A percentile compares a stretch with the other conserved stretches of the same genome.
Conservation (phyloP, 2,797 vertebrate genomes). For the Spinus pinus region DNA sequence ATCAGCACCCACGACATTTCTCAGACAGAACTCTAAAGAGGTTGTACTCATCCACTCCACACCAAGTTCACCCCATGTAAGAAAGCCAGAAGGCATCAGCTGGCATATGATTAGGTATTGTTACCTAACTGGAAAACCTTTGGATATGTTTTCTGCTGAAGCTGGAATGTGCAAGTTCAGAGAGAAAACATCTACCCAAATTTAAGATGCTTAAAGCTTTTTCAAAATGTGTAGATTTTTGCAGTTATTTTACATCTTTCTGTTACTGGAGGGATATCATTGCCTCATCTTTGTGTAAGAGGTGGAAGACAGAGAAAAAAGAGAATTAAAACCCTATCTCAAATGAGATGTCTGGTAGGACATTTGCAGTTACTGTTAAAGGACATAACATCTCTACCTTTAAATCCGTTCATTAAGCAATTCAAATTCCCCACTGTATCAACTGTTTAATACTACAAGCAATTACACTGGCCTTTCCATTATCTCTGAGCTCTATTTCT, state of each 20-base stretch:
- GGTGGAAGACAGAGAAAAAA: not conserved
- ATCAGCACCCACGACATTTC: not conserved
- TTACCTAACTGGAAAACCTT: not conserved
- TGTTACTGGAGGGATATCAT: not conserved
- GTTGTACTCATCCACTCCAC: not conserved
- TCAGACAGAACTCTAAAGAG: not conserved
- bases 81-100: not conserved
- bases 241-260: not conserved
- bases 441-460: conserved; percentile 53
- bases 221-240: not conserved
- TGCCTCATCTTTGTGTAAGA: not conserved
- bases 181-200: not conserved
- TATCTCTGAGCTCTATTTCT: conserved; percentile 51
- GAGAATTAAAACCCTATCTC: not conserved
- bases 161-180: not conserved
- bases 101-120: fast-evolving
- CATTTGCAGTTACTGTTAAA: conserved; percentile 15
- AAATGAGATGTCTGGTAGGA: not conserved
- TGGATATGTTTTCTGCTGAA: not conserved
- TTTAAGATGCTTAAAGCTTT: not conserved
- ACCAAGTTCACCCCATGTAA: not conserved
- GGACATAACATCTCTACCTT: conserved; percentile 20
- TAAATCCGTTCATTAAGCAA: conserved; percentile 49
- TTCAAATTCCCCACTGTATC: conserved; percentile 40
- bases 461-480: conserved; percentile 51